These are phyloP conservation scores for Conchocele bisecta DNA, from an alignment of 2,888 invertebrate species.

Conservation along the genomic window DNA sequence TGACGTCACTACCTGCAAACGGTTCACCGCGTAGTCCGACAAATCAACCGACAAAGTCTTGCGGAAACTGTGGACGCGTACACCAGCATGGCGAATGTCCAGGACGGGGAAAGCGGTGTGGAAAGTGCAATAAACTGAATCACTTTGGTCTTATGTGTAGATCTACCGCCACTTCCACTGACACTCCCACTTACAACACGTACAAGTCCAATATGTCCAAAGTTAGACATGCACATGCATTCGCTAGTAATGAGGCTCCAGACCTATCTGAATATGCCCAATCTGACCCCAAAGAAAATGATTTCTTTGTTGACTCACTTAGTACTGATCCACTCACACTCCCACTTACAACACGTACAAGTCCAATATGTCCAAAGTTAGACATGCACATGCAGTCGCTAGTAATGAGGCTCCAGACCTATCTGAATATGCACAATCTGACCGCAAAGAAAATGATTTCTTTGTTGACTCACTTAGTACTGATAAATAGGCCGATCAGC, in stretches of 20 bases:
- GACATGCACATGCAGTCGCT: constrained; percentile 1
- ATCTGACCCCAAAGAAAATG: background rate
- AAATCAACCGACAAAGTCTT: background rate
- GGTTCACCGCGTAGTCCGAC: background rate
- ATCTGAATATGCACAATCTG: background rate
- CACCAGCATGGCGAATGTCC: constrained; percentile 20
- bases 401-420: background rate
- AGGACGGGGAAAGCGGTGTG: constrained; percentile 8
- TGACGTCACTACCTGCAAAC: background rate
- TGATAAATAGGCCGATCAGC: constrained; percentile 6
- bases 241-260: background rate
- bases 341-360: no score
- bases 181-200: no score
- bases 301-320: constrained; percentile 1
- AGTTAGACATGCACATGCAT: constrained; percentile 5
- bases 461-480: constrained; percentile 3
- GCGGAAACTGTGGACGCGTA: constrained; percentile 10
- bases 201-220: no score
- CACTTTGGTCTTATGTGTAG: constrained; percentile 15
- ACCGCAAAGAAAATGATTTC: constrained; percentile 7
- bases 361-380: no score
- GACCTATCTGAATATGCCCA: no score
- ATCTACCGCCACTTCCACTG: no score
- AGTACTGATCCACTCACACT: no score
- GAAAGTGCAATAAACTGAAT: constrained; percentile 1